phyloP scores from a whole-genome alignment of 2,113 vertebrate species.

The Catagonus wagneri region DNA sequence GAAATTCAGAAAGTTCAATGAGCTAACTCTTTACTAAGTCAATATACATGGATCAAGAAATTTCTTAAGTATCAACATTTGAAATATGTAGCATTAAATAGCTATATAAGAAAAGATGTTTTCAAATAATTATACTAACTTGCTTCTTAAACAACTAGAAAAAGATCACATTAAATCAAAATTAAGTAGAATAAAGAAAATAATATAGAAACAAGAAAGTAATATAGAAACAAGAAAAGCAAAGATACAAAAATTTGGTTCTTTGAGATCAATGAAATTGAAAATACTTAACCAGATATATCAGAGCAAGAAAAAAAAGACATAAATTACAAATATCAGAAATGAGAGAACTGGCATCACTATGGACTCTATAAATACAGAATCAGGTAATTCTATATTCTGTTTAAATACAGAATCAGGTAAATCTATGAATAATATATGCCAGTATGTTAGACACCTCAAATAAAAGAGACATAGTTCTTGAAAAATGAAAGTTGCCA shows the following conservation, averaged over 20 bases:
- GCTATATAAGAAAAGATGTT: not conserved
- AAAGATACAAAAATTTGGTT: not conserved
- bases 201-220: not conserved
- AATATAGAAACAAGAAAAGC: not conserved
- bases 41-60: not conserved
- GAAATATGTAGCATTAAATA: not conserved
- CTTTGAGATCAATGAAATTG: not conserved
- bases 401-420: not conserved
- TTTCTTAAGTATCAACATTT: not conserved
- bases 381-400: not conserved
- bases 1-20: constrained; percentile 1
- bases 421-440: not conserved
- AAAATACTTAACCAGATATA: not conserved
- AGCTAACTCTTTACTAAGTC: not conserved
- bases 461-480: not conserved
- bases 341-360: not conserved
- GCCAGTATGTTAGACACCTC: not conserved
- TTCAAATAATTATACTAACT: not conserved
- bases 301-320: not conserved
- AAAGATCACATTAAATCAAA: not conserved
- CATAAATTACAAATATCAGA: not conserved
- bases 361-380: not conserved
- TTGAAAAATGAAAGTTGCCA: not conserved
- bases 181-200: not conserved
- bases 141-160: not conserved